These are phyloP conservation scores for Mythimna vitellina DNA, from an alignment of 2,888 invertebrate genomes.

Conservation along the genomic window DNA sequence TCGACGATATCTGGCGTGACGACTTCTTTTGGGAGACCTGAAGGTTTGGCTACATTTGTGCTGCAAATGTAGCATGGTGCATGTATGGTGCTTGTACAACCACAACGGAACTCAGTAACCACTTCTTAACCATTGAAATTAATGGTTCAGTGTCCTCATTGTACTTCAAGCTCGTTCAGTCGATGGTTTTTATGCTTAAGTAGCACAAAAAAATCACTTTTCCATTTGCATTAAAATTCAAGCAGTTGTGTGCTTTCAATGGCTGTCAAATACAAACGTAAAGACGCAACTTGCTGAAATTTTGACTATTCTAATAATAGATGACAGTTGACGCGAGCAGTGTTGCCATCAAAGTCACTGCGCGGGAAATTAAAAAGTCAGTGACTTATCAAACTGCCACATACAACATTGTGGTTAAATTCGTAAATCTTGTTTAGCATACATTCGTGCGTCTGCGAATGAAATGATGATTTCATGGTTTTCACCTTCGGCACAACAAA, in stretches of 20 bases:
- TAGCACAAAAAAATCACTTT: neutral
- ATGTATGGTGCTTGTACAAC: no score
- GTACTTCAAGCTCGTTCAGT: neutral
- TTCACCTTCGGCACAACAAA: conserved; percentile 19
- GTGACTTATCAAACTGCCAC: no score
- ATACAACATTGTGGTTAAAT: conserved; percentile 1
- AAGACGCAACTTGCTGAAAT: no score
- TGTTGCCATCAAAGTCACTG: no score
- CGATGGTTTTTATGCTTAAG: neutral
- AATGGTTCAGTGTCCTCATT: neutral
- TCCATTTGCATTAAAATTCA: neutral
- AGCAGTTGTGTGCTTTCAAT: no score
- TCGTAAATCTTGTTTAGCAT: conserved; percentile 11
- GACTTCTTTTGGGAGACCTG: neutral
- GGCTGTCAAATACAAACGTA: no score
- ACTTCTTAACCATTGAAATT: neutral
- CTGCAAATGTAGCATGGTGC: no score
- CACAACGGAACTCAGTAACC: neutral
- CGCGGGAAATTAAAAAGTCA: no score
- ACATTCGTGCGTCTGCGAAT: conserved; percentile 4
- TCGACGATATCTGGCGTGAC: neutral
- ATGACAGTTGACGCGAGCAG: no score
- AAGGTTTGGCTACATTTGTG: neutral
- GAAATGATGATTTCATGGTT: conserved; percentile 31
- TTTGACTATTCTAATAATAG: no score